Evolutionary conservation across 2,797 vertebrate genomes (phyloP), one percentile per base, ranked within the genome.

Genomic region (Parambassis ranga): DNA sequence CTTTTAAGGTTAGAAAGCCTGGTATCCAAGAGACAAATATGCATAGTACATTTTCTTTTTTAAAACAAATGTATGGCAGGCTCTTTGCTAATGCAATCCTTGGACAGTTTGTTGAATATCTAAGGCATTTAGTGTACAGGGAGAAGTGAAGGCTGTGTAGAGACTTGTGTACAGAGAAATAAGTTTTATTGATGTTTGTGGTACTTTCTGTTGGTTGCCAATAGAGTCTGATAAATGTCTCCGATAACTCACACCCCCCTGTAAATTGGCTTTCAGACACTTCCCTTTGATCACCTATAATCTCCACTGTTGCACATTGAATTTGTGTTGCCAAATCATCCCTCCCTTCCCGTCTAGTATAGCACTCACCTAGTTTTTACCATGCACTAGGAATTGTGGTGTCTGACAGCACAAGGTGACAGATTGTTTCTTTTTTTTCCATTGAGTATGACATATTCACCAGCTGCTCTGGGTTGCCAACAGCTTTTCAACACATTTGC

Each of bases 401-500:
- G 63, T 65, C 27, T 33, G 63, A 64, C 53, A 33, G 43, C 62
- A 36, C 27, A 51, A 65, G 43, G 67, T 48, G 33, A 41, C 51
- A 26, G 16, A 28, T 69, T 71, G 10, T 50, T 46, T 63, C 59
- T 56, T 28, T 69, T 71, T 10, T 50, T 46, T 63, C 59, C 56
- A 62, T 56, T 72, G 37, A 47, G 41, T 48, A 13, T 63, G 39
- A 30, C 58, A 37, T 30, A 16, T 65, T 64, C 66, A 37, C 28
- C 35, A 52, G 28, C 55, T n/a, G 24, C 56, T 69, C 33, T 26
- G 13, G 15, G 22, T 10, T 58, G 67, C 62, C 61, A 51, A 36
- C 70, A 38, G 73, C 70, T 68, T 66, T 49, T 74, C 67, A 72
- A 19, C 68, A 66, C 72, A 10, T 66, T 69, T 44, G 32, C 44